A percentile compares a stretch with the other conserved stretches of the same genome.
phyloP scores from a whole-genome alignment of 2,113 vertebrate genomes.

The Microtus oregoni region DNA sequence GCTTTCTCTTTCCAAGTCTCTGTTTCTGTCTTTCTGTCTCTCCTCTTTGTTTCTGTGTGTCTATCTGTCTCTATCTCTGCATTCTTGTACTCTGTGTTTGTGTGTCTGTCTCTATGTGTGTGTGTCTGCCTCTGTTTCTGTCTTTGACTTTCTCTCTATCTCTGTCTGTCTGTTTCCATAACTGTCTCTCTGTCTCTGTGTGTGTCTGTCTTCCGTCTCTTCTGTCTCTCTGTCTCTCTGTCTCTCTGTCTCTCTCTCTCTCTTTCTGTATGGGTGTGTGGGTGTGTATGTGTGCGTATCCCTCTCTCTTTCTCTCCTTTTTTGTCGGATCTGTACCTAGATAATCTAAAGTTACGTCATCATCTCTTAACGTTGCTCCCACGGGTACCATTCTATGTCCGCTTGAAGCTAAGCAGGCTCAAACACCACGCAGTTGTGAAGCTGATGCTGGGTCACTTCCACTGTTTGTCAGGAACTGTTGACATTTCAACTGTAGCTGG shows the following conservation, averaged over 20 bases:
- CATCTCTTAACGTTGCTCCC: conserved; percentile 26
- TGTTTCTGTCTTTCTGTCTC: no score
- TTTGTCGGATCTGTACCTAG: conserved; percentile 18
- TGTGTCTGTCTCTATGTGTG: neutral
- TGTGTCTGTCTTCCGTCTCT: neutral
- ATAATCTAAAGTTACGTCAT: conserved; percentile 46
- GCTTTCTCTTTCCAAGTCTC: no score
- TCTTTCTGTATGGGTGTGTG: neutral
- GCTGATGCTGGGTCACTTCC: neutral
- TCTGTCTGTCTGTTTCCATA: neutral
- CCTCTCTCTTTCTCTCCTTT: no score
- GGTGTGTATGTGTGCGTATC: neutral
- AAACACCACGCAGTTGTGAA: conserved; percentile 1
- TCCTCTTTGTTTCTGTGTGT: neutral
- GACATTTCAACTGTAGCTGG: neutral
- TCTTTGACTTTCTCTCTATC: neutral
- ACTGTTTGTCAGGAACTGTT: conserved; percentile 33
- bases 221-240: neutral
- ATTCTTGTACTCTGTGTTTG: neutral
- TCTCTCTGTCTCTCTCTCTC: neutral
- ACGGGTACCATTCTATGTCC: neutral
- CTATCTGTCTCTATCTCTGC: neutral
- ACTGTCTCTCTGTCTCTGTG: neutral
- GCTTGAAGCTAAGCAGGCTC: neutral
- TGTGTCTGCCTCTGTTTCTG: neutral